These are phyloP conservation scores for Thereva nobilitata DNA, from an alignment of 2,888 invertebrate genomes.

Conservation along the genomic window DNA sequence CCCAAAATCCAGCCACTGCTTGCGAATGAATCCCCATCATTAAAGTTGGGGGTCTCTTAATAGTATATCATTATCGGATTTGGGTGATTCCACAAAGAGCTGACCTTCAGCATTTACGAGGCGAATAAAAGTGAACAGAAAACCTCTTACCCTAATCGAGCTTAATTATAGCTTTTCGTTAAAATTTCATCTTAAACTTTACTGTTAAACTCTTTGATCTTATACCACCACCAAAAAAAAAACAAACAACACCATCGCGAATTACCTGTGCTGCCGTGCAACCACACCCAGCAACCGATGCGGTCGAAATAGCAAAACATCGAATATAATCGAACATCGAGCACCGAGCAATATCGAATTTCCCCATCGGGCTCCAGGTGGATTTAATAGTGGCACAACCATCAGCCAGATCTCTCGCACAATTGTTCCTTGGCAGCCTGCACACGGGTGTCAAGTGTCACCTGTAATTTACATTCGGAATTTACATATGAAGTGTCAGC, in stretches of 20 bases:
- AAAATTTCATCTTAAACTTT: no score
- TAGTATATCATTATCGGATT: constrained; percentile 36
- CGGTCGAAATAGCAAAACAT: not conserved
- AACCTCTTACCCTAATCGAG: no score
- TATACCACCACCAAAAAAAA: no score
- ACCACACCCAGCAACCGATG: constrained; percentile 1
- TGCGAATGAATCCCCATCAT: constrained; percentile 35
- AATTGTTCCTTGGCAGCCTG: constrained; percentile 7
- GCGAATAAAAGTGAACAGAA: not conserved
- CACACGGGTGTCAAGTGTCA: constrained; percentile 37
- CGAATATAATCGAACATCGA: not conserved
- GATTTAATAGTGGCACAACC: constrained; percentile 8
- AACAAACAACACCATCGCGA: no score
- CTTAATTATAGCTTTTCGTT: no score
- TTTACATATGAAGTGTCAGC: constrained; percentile 38
- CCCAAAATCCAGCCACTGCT: no score
- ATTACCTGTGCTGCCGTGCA: not conserved
- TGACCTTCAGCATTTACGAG: not conserved
- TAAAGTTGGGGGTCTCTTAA: constrained; percentile 37
- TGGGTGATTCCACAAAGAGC: constrained; percentile 1
- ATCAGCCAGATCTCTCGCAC: constrained; percentile 1
- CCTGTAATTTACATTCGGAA: constrained; percentile 39
- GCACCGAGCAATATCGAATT: constrained; percentile 15
- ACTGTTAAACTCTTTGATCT: no score
- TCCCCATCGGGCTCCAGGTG: not conserved